These are phyloP conservation scores for Spheniscus humboldti DNA, from an alignment of 2,797 vertebrate species.

Conservation along the genomic window DNA sequence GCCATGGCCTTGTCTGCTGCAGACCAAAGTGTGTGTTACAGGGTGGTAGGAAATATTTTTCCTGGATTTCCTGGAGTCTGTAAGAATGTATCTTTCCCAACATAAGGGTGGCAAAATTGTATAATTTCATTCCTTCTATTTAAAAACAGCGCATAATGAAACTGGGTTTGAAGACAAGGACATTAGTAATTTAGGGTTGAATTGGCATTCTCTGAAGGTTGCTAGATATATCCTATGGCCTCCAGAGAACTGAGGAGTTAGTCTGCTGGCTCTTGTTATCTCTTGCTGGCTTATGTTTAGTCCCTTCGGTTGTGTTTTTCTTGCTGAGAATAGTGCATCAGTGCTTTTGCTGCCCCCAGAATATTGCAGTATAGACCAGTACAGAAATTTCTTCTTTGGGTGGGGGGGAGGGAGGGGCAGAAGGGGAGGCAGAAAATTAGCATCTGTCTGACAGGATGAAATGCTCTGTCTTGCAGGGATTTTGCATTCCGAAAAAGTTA, in stretches of 20 bases:
- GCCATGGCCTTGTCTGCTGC: background rate
- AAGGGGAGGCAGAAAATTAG: background rate
- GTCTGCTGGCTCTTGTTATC: background rate
- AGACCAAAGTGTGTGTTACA: background rate
- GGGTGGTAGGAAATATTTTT: background rate
- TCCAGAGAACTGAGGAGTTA: background rate
- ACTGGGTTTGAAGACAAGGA: background rate
- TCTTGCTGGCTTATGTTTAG: background rate
- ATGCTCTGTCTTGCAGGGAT: background rate
- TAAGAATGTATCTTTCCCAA: background rate
- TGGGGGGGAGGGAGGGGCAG: fast-evolving
- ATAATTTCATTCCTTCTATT: background rate
- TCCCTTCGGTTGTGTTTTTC: background rate
- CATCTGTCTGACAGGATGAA: background rate
- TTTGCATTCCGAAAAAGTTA: background rate
- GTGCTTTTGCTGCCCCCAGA: background rate
- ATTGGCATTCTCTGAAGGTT: background rate
- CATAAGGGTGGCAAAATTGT: fast-evolving
- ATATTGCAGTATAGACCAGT: background rate
- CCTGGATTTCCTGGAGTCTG: background rate
- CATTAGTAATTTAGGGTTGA: background rate
- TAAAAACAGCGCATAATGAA: background rate
- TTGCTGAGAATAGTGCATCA: background rate
- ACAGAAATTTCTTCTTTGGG: background rate
- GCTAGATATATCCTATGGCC: background rate